Conservation (phyloP, 1,140 invertebrate species). For the Pinna nobilis region DNA sequence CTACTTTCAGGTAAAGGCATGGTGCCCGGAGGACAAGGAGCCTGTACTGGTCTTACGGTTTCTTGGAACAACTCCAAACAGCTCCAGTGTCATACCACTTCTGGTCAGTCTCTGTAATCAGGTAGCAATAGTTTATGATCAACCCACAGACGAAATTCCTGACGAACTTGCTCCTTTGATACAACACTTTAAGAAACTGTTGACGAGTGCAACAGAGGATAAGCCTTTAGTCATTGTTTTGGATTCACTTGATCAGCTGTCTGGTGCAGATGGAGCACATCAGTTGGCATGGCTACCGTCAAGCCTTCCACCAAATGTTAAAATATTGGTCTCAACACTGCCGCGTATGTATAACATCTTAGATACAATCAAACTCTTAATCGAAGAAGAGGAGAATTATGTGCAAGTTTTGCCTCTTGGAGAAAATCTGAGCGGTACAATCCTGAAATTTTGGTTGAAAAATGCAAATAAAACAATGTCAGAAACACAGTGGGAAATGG, state of each 20-base stretch:
- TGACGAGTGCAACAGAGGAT: constrained; percentile 76
- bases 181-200: constrained; percentile 94
- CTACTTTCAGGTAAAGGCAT: constrained; percentile 50
- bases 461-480: constrained; percentile 92
- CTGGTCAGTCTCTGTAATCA: constrained; percentile 96
- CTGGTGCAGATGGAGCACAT: constrained; percentile 94
- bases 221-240: constrained; percentile 71
- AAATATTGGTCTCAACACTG: constrained; percentile 85
- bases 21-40: constrained; percentile 76
- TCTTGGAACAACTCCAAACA: constrained; percentile 97
- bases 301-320: constrained; percentile 90
- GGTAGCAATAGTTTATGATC: constrained; percentile 96
- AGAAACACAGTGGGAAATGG: constrained; percentile 89
- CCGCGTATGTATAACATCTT: constrained; percentile 71
- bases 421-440: constrained; percentile 92
- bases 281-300: constrained; percentile 98
- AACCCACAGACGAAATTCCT: constrained; percentile 94
- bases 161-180: constrained; percentile 96
- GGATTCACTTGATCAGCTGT: constrained; percentile 79
- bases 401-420: constrained; percentile 77
- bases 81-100: constrained; percentile 93
- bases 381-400: constrained; percentile 92
- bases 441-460: constrained; percentile 96
- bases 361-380: constrained; percentile 85
- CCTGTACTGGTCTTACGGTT: constrained; percentile 94